Conservation (phyloP, 2,797 vertebrate genomes). For the Denticeps clupeoides region DNA sequence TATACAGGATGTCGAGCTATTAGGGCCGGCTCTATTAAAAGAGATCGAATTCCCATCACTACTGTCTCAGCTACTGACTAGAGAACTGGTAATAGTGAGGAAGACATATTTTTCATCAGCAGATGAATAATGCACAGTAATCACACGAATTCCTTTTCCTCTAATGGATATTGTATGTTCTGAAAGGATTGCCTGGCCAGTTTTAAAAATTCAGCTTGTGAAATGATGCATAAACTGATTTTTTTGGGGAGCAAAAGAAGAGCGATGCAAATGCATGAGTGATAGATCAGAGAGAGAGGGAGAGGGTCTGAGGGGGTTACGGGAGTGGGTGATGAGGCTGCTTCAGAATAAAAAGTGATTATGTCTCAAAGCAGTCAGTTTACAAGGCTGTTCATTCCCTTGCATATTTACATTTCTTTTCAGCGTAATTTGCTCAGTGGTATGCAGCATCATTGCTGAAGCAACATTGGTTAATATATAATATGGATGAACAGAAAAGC, state of each 20-base stretch:
- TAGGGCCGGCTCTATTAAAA: slow-evolving; percentile 4
- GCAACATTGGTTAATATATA: too few species aligned
- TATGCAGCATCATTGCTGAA: too few species aligned
- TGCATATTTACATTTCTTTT: too few species aligned
- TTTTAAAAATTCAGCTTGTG: slow-evolving; percentile 68
- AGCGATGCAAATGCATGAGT: slow-evolving; percentile 46
- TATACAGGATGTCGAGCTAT: background rate
- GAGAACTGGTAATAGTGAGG: slow-evolving; percentile 39
- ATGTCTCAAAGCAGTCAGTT: too few species aligned
- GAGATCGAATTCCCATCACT: too few species aligned
- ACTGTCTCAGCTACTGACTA: slow-evolving; percentile 29
- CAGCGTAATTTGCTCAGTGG: too few species aligned
- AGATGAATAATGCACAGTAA: slow-evolving; percentile 62
- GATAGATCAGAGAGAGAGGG: slow-evolving; percentile 1
- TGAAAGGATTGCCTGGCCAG: slow-evolving; percentile 64
- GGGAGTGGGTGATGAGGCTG: too few species aligned
- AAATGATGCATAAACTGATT: slow-evolving; percentile 74
- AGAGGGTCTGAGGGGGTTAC: slow-evolving; percentile 29
- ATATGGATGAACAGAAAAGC: too few species aligned
- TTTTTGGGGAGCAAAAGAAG: slow-evolving; percentile 50
- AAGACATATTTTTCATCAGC: slow-evolving; percentile 56
- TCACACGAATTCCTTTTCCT: slow-evolving; percentile 68
- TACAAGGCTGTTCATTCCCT: too few species aligned
- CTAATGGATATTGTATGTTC: slow-evolving; percentile 71
- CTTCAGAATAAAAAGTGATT: too few species aligned